Evolutionary conservation across 2,797 vertebrate genomes (phyloP), one percentile per base, ranked within the genome.

Genomic region (Cyprinella venusta): DNA sequence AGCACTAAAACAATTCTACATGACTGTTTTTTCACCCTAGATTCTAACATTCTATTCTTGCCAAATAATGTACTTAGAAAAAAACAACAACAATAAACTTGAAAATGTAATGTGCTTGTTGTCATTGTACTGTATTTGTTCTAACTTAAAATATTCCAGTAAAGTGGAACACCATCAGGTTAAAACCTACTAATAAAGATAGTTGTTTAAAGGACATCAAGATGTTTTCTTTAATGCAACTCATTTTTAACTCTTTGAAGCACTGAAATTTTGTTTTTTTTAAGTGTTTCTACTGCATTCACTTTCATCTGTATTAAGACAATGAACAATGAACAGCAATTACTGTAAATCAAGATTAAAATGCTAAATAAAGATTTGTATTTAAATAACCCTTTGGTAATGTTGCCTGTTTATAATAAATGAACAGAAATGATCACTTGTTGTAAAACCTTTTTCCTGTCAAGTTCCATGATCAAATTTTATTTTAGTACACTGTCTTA

Each of bases 321-420:
- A 12, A 12, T 16, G 18, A 38, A 38, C 33, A 24, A 64, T 13
- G 10, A 15, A 64, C 26, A 64, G 15, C 1, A 36, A 8, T 36
- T 10, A 74, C 19, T 75, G 50, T 56, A 56, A 75, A 75, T 21
- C 26, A 56, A 36, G 50, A n/a, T 21, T 75, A 16, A 74, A 74
- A 50, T 50, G 5, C 9, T 8, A 54, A 56, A 74, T 38, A 75
- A 75, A 56, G 21, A 50, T 54, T 74, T 54, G 48, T 16, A 56
- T 74, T 54, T 54, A 54, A 36, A 38, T 56, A 16, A 56, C 1
- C 4, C 6, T 13, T 7, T n/a, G 19, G 4, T 9, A 56, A 8
- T 16, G 21, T 75, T 38, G 19, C 12, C 19, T 56, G 19, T 38
- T 75, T 74, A 56, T 38, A 75, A 75, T 56, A 56, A 56, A 56